Evolutionary conservation across 2,888 invertebrate species (phyloP), one percentile per base, ranked within the genome.

Genomic region (Orchesella flavescens): DNA sequence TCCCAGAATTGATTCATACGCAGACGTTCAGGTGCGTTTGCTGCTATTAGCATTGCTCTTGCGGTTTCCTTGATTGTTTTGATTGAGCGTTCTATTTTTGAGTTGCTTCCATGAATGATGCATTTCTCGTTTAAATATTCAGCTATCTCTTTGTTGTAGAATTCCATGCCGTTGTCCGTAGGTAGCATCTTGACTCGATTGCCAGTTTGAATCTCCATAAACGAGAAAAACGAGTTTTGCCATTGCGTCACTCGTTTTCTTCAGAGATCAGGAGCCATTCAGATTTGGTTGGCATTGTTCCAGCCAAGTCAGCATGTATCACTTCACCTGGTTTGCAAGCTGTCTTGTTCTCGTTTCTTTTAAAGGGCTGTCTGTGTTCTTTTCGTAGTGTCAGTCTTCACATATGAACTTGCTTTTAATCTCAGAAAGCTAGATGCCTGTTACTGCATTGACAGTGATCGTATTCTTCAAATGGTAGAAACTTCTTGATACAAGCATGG

Each of bases 21-120:
- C 88, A 89, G 88, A 13, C 13, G 66, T 23, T 83, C 19, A 23
- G 88, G 86, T 23, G 89, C 73, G 10, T 84, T 85, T 5, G 89
- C 80, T n/a, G 89, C 81, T 0, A 86, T 66, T n/a, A 90, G 24
- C 76, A 90, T 83, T 34, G 89, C 88, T 44, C 89, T 84, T 0
- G 89, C 89, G 81, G 84, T 86, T 34, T 90, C 89, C 55, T 89
- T 80, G 0, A 90, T 80, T 5, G 89, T 89, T 0, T 89, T 71
- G 43, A 89, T 89, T 46, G 88, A 87, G 0, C 89, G 57, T 66
- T 90, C 90, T 0, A 89, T 89, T 43, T 43, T 55, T 1, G 89
- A 89, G 84, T 90, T 90, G n/a, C 76, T 83, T 83, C 90, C 88
- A 83, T 90, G 89, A 13, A 65, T 63, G 15, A 90, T 90, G 5